Conservation (phyloP, 2,888 invertebrate genomes). For the Parnassius orleans region DNA sequence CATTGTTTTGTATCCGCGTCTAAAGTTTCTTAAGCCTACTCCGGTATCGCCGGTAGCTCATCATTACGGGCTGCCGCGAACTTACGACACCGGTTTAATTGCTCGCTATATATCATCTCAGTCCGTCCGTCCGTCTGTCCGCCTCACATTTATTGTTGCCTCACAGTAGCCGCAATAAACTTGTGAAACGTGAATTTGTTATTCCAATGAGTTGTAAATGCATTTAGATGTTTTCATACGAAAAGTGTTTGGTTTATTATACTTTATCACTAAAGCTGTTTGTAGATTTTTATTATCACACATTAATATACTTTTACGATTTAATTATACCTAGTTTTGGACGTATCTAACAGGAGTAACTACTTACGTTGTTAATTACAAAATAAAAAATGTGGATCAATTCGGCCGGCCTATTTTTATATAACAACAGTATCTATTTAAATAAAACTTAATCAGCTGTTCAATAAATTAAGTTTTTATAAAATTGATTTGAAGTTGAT, state of each 20-base stretch:
- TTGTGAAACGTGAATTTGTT: slow-evolving; percentile 65
- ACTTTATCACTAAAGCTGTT: background rate
- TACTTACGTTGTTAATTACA: too few relatives aligned
- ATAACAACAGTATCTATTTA: too few relatives aligned
- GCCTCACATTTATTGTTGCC: slow-evolving; percentile 52
- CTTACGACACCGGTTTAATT: slow-evolving; percentile 71
- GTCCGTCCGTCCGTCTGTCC: slow-evolving; percentile 51
- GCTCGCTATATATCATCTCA: slow-evolving; percentile 65
- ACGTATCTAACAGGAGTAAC: background rate
- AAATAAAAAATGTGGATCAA: too few relatives aligned
- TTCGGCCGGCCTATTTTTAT: too few relatives aligned
- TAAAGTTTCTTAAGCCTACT: slow-evolving; percentile 19
- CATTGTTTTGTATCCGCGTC: slow-evolving; percentile 3
- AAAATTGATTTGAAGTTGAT: too few relatives aligned
- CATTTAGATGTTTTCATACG: slow-evolving; percentile 30
- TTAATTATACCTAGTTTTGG: background rate
- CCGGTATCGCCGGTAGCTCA: slow-evolving; percentile 56
- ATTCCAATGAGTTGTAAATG: slow-evolving; percentile 43
- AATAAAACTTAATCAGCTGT: too few relatives aligned
- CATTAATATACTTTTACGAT: background rate
- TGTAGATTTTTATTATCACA: slow-evolving; percentile 8
- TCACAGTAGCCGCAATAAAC: slow-evolving; percentile 72
- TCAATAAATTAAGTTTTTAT: too few relatives aligned
- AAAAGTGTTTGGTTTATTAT: slow-evolving; percentile 2
- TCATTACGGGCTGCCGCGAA: slow-evolving; percentile 69